Percentiles rank a stretch among this genome's conserved stretches.
These are phyloP conservation scores for Leuciscus idus DNA, from an alignment of 2,113 vertebrate species.

Conservation along the genomic window DNA sequence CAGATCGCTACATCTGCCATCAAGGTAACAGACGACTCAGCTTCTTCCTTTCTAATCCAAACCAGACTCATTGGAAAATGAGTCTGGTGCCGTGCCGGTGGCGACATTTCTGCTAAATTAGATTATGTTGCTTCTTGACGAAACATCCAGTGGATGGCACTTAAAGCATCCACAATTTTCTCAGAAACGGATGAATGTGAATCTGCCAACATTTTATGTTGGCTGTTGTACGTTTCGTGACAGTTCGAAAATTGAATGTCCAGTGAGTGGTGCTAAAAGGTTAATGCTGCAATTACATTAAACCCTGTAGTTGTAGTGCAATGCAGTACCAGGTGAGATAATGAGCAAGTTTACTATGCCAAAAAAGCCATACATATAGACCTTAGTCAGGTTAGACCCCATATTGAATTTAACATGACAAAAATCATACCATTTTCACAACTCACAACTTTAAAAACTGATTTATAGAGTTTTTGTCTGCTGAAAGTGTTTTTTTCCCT, in stretches of 20 bases:
- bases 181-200: background rate
- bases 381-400: too few species aligned
- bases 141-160: background rate
- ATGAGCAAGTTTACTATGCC: too few species aligned
- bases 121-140: background rate
- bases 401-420: too few species aligned
- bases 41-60: background rate
- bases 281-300: background rate
- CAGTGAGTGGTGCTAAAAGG: background rate
- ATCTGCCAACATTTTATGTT: background rate
- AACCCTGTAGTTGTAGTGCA: too few species aligned
- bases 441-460: too few species aligned
- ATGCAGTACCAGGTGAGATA: too few species aligned
- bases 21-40: slow-evolving; percentile 79
- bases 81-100: background rate
- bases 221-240: background rate
- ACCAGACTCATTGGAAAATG: background rate
- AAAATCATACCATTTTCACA: too few species aligned
- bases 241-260: background rate
- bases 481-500: too few species aligned
- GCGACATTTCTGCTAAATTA: background rate
- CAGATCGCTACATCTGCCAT: slow-evolving; percentile 97
- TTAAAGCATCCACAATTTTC: background rate
- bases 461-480: too few species aligned
- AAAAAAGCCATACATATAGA: too few species aligned